These are phyloP conservation scores for Sycophaga agraensis DNA, from an alignment of 1,140 invertebrate genomes.

Conservation along the genomic window DNA sequence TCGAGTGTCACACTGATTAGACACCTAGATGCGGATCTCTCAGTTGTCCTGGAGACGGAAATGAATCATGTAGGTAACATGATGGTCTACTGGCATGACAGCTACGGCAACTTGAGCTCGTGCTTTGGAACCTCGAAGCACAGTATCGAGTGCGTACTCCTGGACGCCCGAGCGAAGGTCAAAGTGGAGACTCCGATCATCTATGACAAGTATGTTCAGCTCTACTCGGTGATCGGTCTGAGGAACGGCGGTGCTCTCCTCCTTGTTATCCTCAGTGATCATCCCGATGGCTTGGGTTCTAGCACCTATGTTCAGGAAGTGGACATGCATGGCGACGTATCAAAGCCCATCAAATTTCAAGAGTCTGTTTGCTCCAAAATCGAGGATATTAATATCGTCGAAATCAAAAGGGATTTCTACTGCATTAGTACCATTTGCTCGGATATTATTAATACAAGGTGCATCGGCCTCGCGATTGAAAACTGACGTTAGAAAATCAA, in stretches of 20 bases:
- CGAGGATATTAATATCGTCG: not conserved
- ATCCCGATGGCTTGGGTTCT: not conserved
- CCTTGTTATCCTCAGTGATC: not conserved
- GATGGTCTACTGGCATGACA: not conserved
- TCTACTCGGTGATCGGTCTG: constrained; percentile 7
- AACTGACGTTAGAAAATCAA: too few species aligned
- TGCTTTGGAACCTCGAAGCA: constrained; percentile 4
- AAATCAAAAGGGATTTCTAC: not conserved
- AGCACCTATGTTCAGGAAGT: not conserved
- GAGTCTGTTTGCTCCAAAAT: not conserved
- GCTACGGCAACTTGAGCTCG: not conserved
- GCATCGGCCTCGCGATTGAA: too few species aligned
- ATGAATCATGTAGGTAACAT: not conserved
- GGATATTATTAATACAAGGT: constrained; percentile 1
- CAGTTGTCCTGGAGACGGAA: not conserved
- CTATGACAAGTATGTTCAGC: not conserved
- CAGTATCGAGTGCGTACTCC: not conserved
- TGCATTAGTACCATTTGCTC: not conserved
- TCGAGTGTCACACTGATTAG: not conserved
- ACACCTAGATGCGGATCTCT: not conserved
- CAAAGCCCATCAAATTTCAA: not conserved
- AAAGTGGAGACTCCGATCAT: not conserved
- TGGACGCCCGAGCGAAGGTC: not conserved
- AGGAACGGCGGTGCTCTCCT: not conserved
- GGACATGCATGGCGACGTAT: not conserved